Evolutionary conservation across 2,888 invertebrate genomes (phyloP).

Genomic region (Mesorhabditis spiculigera): DNA sequence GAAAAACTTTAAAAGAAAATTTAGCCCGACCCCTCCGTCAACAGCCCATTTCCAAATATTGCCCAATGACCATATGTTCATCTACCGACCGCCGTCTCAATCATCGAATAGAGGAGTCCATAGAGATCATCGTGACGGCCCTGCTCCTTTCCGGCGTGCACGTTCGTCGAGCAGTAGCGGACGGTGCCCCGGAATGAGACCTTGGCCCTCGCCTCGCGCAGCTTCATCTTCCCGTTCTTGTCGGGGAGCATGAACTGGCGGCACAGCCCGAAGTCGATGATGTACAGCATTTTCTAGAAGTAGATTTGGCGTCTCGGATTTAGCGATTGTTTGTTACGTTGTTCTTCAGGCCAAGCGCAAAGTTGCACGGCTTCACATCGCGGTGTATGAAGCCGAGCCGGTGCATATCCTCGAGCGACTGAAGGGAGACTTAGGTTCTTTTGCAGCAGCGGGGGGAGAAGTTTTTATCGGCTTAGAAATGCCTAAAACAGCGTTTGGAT

Average conservation of each 20-base stretch:
- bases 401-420: constrained; percentile 43
- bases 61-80: not conserved
- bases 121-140: constrained; percentile 94
- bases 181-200: constrained; percentile 90
- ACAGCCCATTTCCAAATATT: no score
- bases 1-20: no score
- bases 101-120: constrained; percentile 36
- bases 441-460: no score
- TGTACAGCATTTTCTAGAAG: constrained; percentile 29
- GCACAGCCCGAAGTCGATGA: constrained; percentile 52
- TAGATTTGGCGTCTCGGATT: not conserved
- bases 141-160: constrained; percentile 96
- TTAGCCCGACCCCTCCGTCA: no score
- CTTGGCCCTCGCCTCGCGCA: constrained; percentile 45
- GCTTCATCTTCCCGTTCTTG: constrained; percentile 77
- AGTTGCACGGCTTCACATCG: constrained; percentile 47
- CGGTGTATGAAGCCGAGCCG: constrained; percentile 46
- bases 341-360: constrained; percentile 36
- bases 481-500: no score
- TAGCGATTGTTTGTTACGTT: constrained; percentile 11
- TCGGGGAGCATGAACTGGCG: constrained; percentile 43
- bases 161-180: constrained; percentile 95
- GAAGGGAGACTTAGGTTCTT: not conserved
- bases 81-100: constrained; percentile 29
- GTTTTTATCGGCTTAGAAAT: no score